Percentiles rank a stretch among this genome's conserved stretches.
Evolutionary conservation across 2,888 invertebrate genomes (phyloP).

Genomic region (Peribatodes rhomboidaria): DNA sequence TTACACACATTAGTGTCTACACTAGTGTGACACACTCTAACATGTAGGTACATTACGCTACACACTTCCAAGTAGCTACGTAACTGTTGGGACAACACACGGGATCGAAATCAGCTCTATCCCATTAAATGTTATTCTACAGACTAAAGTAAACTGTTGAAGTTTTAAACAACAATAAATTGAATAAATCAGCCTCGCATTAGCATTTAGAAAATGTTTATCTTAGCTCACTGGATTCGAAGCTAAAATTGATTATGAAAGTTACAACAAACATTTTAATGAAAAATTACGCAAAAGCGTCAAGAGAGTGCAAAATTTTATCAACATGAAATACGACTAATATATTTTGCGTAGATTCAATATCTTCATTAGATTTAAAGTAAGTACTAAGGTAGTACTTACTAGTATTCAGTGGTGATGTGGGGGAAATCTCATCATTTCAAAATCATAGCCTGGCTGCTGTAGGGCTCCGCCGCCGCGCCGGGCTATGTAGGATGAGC

Average conservation of each 20-base stretch:
- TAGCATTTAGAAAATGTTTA: slow-evolving; percentile 50
- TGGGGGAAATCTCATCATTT: too few species aligned
- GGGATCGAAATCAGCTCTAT: slow-evolving; percentile 7
- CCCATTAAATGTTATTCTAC: slow-evolving; percentile 13
- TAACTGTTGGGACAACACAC: slow-evolving; percentile 17
- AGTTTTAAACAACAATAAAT: slow-evolving; percentile 21
- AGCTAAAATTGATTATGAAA: slow-evolving; percentile 8
- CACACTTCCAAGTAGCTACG: slow-evolving; percentile 1
- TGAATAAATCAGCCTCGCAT: slow-evolving; percentile 26
- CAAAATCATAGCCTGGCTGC: too few species aligned
- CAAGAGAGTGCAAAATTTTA: background rate
- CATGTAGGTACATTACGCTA: background rate
- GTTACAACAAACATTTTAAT: background rate
- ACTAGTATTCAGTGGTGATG: too few species aligned
- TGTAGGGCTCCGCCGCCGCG: too few species aligned
- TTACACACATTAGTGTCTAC: too few species aligned
- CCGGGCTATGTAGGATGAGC: too few species aligned
- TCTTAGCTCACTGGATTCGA: slow-evolving; percentile 10
- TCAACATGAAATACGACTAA: background rate
- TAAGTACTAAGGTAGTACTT: too few species aligned
- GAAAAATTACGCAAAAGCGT: background rate
- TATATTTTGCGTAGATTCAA: too few species aligned
- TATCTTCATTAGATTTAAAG: too few species aligned
- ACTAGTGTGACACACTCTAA: too few species aligned
- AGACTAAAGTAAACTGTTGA: slow-evolving; percentile 9